These are phyloP conservation scores for Hormaphis cornu DNA, from an alignment of 1,140 invertebrate species.

Conservation along the genomic window DNA sequence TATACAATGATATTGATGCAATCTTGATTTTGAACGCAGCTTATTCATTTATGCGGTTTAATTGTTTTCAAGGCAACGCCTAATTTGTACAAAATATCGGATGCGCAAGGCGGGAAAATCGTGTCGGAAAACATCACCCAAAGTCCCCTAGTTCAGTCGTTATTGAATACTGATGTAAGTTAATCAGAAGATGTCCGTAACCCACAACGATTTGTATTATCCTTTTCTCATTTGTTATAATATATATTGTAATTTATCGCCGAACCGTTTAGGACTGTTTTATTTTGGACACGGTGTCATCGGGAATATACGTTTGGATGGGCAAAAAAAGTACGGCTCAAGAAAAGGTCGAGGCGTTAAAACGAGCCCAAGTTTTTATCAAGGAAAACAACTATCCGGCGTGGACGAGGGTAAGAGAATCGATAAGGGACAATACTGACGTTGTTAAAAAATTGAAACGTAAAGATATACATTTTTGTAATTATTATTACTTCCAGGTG, in stretches of 20 bases:
- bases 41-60: neutral
- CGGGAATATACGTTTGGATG: slow-evolving; percentile 78
- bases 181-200: too few species aligned
- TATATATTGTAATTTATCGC: neutral
- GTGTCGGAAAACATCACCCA: slow-evolving; percentile 53
- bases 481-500: slow-evolving; percentile 42
- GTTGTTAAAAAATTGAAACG: neutral
- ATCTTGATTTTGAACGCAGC: slow-evolving; percentile 11
- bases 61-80: slow-evolving; percentile 45
- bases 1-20: too few species aligned
- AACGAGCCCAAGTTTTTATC: slow-evolving; percentile 63
- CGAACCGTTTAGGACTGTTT: slow-evolving; percentile 59
- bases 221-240: too few species aligned
- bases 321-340: slow-evolving; percentile 63
- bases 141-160: slow-evolving; percentile 60
- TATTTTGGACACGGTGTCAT: slow-evolving; percentile 69
- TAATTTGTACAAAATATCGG: slow-evolving; percentile 58
- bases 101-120: slow-evolving; percentile 54
- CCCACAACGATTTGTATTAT: too few species aligned
- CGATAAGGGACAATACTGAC: neutral
- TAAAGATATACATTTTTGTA: too few species aligned
- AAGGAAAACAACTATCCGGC: slow-evolving; percentile 61
- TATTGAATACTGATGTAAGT: slow-evolving; percentile 61
- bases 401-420: slow-evolving; percentile 58
- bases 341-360: slow-evolving; percentile 69